Evolutionary conservation across 2,113 vertebrate species (phyloP).

Genomic region (Xyrauchen texanus): DNA sequence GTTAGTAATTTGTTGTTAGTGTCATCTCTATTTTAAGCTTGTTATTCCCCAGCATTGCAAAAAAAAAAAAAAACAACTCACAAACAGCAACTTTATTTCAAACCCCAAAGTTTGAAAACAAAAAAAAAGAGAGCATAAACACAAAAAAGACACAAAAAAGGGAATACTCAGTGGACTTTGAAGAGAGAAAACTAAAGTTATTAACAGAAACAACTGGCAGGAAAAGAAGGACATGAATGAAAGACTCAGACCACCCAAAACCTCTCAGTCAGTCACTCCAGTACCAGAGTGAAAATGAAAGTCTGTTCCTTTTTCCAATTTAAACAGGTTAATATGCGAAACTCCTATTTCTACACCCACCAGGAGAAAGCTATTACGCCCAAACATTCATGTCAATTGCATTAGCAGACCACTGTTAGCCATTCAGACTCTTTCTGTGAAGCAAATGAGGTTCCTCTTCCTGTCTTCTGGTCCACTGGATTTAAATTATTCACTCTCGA

Average conservation of each 20-base stretch:
- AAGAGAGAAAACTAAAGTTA: too few species aligned
- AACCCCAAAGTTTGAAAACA: too few species aligned
- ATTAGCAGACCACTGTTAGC: conserved; percentile 52
- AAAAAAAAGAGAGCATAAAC: too few species aligned
- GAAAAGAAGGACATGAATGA: too few species aligned
- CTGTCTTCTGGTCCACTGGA: not conserved
- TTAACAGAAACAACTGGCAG: too few species aligned
- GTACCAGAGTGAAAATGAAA: conserved; percentile 52
- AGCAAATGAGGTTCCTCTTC: not conserved
- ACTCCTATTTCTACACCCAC: conserved; percentile 66
- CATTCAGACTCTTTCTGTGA: conserved; percentile 48
- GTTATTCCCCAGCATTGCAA: too few species aligned
- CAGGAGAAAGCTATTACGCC: conserved; percentile 70
- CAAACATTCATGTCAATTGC: conserved; percentile 65
- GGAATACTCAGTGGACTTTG: too few species aligned
- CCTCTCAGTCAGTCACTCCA: conserved; percentile 1
- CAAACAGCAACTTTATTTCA: too few species aligned
- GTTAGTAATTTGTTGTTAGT: too few species aligned
- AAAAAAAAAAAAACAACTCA: too few species aligned
- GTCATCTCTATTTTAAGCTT: too few species aligned
- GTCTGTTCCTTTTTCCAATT: conserved; percentile 16
- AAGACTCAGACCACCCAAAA: not conserved
- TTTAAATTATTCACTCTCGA: not conserved
- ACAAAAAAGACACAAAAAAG: too few species aligned
- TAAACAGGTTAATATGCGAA: conserved; percentile 63